Evolutionary conservation across 2,113 vertebrate species (phyloP).

Genomic region (Peromyscus californicus): DNA sequence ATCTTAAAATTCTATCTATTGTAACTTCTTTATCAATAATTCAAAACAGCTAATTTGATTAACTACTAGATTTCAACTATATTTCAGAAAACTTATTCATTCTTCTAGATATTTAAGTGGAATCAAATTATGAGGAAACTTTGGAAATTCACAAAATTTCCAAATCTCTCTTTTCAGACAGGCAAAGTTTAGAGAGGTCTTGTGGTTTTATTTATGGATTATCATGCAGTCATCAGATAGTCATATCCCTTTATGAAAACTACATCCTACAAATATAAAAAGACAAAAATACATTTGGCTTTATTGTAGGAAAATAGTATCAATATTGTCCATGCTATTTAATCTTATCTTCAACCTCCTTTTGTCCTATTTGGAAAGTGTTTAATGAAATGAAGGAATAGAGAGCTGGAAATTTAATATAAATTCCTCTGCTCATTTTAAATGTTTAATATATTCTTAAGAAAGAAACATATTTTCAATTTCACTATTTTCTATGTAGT

Average conservation of each 20-base stretch:
- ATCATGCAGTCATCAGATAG: conserved; percentile 7
- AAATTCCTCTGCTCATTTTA: conserved; percentile 64
- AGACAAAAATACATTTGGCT: conserved; percentile 40
- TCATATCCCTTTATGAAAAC: conserved; percentile 41
- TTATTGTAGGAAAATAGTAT: conserved; percentile 43
- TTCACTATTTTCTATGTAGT: conserved; percentile 50
- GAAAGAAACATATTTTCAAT: conserved; percentile 57
- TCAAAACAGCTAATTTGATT: conserved; percentile 39
- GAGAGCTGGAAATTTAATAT: conserved; percentile 76
- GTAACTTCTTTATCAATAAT: conserved; percentile 24
- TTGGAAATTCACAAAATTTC: conserved; percentile 56
- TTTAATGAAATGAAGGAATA: conserved; percentile 56
- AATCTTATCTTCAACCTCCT: conserved; percentile 54
- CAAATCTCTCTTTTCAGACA: conserved; percentile 45
- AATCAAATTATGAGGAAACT: conserved; percentile 43
- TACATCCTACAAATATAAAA: conserved; percentile 37
- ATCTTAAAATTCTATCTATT: conserved; percentile 30
- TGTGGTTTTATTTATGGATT: conserved; percentile 35
- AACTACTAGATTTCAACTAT: conserved; percentile 18
- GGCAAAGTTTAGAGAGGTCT: background rate
- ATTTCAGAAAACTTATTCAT: conserved; percentile 25
- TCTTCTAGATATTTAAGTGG: background rate
- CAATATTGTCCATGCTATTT: conserved; percentile 58
- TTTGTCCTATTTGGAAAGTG: background rate
- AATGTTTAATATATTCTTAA: conserved; percentile 72